Conservation (phyloP, 2,113 vertebrate species). For the Columbina picui region DNA sequence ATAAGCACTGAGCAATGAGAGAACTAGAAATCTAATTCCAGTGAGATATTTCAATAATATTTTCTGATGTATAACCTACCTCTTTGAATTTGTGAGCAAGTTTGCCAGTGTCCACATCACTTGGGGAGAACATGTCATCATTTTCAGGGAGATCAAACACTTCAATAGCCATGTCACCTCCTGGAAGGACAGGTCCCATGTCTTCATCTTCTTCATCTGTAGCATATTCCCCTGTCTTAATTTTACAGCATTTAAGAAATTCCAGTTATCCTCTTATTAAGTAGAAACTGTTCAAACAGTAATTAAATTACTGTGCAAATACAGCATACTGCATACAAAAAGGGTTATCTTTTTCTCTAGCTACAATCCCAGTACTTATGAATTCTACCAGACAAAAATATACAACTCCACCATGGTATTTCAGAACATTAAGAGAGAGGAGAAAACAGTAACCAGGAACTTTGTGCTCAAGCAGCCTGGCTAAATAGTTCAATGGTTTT, state of each 20-base stretch:
- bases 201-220: constrained; percentile 95
- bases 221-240: constrained; percentile 96
- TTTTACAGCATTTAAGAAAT: constrained; percentile 59
- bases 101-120: constrained; percentile 91
- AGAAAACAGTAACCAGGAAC: background rate
- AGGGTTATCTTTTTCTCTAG: background rate
- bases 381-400: background rate
- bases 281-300: background rate
- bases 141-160: constrained; percentile 96
- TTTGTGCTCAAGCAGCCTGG: background rate
- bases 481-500: background rate
- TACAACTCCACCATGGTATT: background rate
- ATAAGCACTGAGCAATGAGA: background rate
- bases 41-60: background rate
- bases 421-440: background rate
- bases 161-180: constrained; percentile 90
- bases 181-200: constrained; percentile 78
- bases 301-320: background rate
- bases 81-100: constrained; percentile 98
- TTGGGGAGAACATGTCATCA: constrained; percentile 92
- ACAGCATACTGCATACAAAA: background rate
- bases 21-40: background rate
- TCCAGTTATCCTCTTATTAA: constrained; percentile 45
- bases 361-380: background rate
- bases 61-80: constrained; percentile 72